Percentiles rank a stretch among this genome's conserved stretches.
Conservation (phyloP, 35 echinoderm and acorn worm genomes). For the Eucidaris tribuloides region DNA sequence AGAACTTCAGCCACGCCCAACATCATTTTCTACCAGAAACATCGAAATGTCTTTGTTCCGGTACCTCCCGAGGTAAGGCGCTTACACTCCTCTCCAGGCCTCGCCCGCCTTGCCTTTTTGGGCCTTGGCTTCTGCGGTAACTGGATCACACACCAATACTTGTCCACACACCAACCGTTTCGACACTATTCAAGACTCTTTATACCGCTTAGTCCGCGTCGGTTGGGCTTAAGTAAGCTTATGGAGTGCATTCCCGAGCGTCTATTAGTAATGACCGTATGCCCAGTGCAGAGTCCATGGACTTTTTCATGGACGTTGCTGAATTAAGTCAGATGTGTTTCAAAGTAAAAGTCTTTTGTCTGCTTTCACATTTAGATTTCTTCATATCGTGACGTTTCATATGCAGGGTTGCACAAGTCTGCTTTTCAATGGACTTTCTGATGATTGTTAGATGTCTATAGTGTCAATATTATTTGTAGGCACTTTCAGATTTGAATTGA, state of each 20-base stretch:
- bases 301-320: conserved; percentile 32
- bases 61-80: background rate
- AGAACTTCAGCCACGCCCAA: background rate
- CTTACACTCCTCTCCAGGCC: background rate
- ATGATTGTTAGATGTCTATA: background rate
- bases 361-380: too few relatives aligned
- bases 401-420: background rate
- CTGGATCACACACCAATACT: background rate
- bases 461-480: background rate
- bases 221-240: too few relatives aligned
- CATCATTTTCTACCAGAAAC: background rate
- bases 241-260: background rate
- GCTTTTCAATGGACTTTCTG: background rate
- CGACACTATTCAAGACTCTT: too few relatives aligned
- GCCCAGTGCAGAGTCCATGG: background rate
- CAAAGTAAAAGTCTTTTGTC: too few relatives aligned
- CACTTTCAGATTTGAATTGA: too few relatives aligned
- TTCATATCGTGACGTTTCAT: too few relatives aligned
- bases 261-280: background rate
- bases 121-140: background rate
- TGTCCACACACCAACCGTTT: too few relatives aligned
- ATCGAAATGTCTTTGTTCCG: background rate
- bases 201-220: too few relatives aligned
- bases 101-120: background rate
- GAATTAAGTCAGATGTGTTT: conserved; percentile 27